These are phyloP conservation scores for Pseudomyrmex flavicornis DNA, from an alignment of 1,140 invertebrate species.

Conservation along the genomic window DNA sequence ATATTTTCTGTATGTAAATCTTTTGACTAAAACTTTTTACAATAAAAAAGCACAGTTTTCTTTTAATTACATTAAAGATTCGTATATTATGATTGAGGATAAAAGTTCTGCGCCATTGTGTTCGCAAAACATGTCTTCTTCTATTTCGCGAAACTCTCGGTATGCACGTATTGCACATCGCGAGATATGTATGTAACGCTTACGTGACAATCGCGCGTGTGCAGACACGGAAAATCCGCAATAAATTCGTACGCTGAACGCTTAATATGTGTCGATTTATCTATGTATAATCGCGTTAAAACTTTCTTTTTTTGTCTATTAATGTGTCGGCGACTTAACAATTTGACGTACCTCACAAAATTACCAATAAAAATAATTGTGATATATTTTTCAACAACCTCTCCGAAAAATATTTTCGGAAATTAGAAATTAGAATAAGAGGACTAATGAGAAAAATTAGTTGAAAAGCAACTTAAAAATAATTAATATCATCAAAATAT, in stretches of 20 bases:
- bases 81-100: not conserved
- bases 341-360: too few species aligned
- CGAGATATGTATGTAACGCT: slow-evolving; percentile 50
- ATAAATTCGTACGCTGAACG: slow-evolving; percentile 24
- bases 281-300: not conserved
- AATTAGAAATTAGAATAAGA: too few species aligned
- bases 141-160: slow-evolving; percentile 23
- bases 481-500: too few species aligned
- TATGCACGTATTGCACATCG: slow-evolving; percentile 1
- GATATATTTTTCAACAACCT: too few species aligned
- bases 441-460: too few species aligned
- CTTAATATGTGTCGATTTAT: not conserved
- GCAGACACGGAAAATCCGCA: slow-evolving; percentile 39
- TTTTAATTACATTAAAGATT: not conserved
- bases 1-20: not conserved
- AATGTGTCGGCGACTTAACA: too few species aligned
- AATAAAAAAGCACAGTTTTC: not conserved
- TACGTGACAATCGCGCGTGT: slow-evolving; percentile 34
- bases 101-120: not conserved
- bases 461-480: too few species aligned
- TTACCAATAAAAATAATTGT: too few species aligned
- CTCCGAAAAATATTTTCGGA: too few species aligned
- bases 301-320: not conserved
- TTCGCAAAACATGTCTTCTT: slow-evolving; percentile 27
- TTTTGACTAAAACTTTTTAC: not conserved